Percentiles rank a stretch among this genome's conserved stretches.
Conservation (phyloP, 2,113 vertebrate genomes). For the Atractosteus spatula region DNA sequence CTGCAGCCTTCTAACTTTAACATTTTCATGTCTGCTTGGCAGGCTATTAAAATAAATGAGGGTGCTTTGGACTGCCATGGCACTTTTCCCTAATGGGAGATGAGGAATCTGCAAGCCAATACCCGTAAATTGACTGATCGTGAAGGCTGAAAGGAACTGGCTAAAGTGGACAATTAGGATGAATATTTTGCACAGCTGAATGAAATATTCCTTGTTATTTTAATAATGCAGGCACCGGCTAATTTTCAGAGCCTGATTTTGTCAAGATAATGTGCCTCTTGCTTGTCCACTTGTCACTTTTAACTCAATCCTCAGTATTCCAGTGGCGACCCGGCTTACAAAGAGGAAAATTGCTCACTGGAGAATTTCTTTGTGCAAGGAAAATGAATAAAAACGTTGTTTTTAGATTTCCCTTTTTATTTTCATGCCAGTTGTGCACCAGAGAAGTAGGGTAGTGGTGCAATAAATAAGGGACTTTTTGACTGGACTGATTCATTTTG, state of each 20-base stretch:
- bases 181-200: conserved; percentile 81
- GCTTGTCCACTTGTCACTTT: conserved; percentile 92
- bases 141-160: conserved; percentile 84
- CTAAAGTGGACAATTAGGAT: conserved; percentile 97
- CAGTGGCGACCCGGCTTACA: conserved; percentile 77
- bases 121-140: conserved; percentile 82
- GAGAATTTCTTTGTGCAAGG: conserved; percentile 65
- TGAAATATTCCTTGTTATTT: conserved; percentile 98
- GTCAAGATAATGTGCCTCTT: conserved; percentile 90
- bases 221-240: conserved; percentile 93
- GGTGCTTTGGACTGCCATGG: conserved; percentile 73
- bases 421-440: neutral
- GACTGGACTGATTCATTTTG: conserved; percentile 4
- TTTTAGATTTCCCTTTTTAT: conserved; percentile 5
- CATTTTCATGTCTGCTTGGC: conserved; percentile 95
- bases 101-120: conserved; percentile 78
- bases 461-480: neutral
- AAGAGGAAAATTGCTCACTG: conserved; percentile 69
- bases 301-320: conserved; percentile 83
- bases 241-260: conserved; percentile 90
- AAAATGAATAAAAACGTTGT: conserved; percentile 44
- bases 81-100: conserved; percentile 82
- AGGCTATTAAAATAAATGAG: conserved; percentile 99
- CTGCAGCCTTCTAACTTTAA: conserved; percentile 84
- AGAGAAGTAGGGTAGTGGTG: neutral